Percentiles rank a stretch among this genome's conserved stretches.
Evolutionary conservation across 2,888 invertebrate genomes (phyloP).

Genomic region (Cryptus armator): DNA sequence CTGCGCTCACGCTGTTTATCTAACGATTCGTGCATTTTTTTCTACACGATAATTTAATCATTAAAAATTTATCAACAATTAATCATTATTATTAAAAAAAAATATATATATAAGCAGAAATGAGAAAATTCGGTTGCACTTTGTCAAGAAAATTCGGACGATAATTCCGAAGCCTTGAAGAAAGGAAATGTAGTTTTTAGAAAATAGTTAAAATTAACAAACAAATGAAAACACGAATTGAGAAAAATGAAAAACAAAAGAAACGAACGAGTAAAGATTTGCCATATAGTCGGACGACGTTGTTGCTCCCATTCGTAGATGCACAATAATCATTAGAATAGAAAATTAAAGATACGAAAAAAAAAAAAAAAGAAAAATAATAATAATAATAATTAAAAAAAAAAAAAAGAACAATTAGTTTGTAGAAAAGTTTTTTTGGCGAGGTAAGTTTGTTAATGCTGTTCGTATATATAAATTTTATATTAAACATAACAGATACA

Average conservation of each 20-base stretch:
- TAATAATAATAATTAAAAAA: too few relatives aligned
- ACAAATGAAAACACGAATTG: neutral
- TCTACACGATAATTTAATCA: constrained; percentile 10
- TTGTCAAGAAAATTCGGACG: constrained; percentile 11
- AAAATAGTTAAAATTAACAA: neutral
- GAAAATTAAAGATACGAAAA: constrained; percentile 57
- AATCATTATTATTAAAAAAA: neutral
- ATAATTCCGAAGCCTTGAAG: constrained; percentile 9
- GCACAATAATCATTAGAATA: constrained; percentile 82
- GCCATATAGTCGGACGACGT: constrained; percentile 75
- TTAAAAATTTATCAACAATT: neutral
- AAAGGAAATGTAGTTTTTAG: constrained; percentile 4
- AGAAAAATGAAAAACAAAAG: neutral
- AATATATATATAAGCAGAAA: neutral
- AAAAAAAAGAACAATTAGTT: constrained; percentile 74
- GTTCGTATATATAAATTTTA: constrained; percentile 43
- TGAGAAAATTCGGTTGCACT: constrained; percentile 36
- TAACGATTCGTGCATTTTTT: constrained; percentile 1
- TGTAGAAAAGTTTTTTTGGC: constrained; percentile 74
- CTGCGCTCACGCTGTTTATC: constrained; percentile 11
- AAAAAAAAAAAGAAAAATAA: neutral
- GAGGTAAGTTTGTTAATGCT: constrained; percentile 80
- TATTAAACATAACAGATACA: constrained; percentile 30
- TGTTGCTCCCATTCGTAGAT: constrained; percentile 85
- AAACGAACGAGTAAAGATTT: constrained; percentile 53